Conservation (phyloP, 2,797 vertebrate species). For the Psittacula echo region DNA sequence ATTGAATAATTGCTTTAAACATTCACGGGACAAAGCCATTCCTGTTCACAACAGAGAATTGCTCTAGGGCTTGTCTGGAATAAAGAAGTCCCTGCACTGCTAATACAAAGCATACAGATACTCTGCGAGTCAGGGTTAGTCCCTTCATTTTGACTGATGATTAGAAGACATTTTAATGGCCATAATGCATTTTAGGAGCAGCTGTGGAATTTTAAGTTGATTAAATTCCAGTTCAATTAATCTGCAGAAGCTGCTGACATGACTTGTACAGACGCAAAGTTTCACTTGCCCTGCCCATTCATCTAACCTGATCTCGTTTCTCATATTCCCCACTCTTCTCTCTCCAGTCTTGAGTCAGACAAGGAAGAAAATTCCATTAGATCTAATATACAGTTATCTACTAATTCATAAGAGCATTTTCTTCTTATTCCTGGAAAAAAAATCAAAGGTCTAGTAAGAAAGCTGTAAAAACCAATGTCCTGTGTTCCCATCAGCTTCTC, state of each 20-base stretch:
- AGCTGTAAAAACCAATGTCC: neutral
- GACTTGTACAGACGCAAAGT: neutral
- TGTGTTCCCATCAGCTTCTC: neutral
- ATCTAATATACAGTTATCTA: neutral
- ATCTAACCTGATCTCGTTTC: neutral
- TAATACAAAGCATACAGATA: neutral
- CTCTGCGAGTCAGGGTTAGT: neutral
- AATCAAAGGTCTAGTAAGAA: neutral
- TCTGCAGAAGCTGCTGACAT: neutral
- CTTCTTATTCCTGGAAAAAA: neutral
- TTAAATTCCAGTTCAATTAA: neutral
- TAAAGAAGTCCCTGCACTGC: neutral
- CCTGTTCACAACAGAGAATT: neutral
- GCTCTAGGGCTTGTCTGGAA: neutral
- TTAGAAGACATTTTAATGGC: neutral
- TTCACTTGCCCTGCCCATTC: neutral
- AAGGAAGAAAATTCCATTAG: neutral
- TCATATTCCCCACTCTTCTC: neutral
- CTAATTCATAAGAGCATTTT: neutral
- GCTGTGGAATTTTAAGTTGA: conserved; percentile 19
- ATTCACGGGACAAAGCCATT: neutral
- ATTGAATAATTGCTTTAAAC: neutral
- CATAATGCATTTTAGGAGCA: neutral
- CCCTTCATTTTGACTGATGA: neutral
- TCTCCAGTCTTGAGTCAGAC: neutral